These are phyloP conservation scores for Xanthorhoe designata DNA, from an alignment of 2,888 invertebrate genomes.

Conservation along the genomic window DNA sequence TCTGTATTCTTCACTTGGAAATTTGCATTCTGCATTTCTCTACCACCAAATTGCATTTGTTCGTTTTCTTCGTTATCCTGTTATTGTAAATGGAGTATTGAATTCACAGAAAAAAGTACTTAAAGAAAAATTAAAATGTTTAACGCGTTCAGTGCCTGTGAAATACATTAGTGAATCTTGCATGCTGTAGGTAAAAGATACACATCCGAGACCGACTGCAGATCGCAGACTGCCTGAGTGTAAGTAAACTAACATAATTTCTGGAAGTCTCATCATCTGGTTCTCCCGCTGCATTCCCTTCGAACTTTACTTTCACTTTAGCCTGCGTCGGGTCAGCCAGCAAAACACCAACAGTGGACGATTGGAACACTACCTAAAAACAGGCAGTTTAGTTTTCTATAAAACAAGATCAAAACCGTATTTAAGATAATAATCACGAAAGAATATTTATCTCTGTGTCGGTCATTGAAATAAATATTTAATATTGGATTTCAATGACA, in stretches of 20 bases:
- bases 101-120: no score
- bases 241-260: slow-evolving; percentile 53
- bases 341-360: slow-evolving; percentile 88
- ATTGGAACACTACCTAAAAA: slow-evolving; percentile 88
- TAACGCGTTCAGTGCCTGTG: no score
- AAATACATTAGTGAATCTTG: no score
- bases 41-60: slow-evolving; percentile 56
- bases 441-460: no score
- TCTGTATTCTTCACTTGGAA: slow-evolving; percentile 38
- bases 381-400: not conserved
- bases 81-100: not conserved
- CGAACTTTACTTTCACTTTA: slow-evolving; percentile 86
- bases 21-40: slow-evolving; percentile 48
- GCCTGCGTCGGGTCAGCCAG: slow-evolving; percentile 88
- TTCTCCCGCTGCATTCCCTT: slow-evolving; percentile 68
- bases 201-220: no score
- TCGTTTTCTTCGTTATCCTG: slow-evolving; percentile 59
- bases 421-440: no score
- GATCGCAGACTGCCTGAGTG: no score
- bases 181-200: no score
- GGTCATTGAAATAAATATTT: no score
- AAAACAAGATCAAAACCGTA: no score
- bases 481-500: no score
- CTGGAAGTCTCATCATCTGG: slow-evolving; percentile 56
- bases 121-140: no score